These are phyloP conservation scores for Neolamprologus modestus DNA, from an alignment of 2,113 vertebrate genomes.

Conservation along the genomic window DNA sequence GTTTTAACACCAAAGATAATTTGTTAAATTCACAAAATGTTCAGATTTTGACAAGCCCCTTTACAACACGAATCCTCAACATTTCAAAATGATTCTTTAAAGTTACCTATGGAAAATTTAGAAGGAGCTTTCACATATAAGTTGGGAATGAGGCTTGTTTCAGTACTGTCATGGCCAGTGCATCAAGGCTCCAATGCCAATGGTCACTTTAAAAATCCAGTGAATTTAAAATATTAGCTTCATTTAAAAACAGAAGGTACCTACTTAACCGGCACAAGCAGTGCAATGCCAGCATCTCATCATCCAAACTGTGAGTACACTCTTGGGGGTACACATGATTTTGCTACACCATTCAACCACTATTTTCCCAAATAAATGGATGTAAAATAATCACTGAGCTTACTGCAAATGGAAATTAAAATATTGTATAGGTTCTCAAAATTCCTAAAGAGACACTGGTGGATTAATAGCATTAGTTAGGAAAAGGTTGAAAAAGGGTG, in stretches of 20 bases:
- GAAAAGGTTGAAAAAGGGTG: not conserved
- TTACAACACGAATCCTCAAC: not conserved
- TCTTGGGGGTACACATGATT: not conserved
- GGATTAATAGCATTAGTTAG: conserved; percentile 23
- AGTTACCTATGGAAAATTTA: not conserved
- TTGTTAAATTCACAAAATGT: not conserved
- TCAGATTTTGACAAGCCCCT: not conserved
- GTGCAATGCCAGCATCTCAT: not conserved
- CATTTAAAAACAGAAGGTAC: not conserved
- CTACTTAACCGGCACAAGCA: not conserved
- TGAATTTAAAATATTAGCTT: not conserved
- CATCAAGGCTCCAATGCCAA: not conserved
- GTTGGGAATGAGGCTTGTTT: not conserved
- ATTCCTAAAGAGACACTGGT: conserved; percentile 27
- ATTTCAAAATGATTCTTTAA: not conserved
- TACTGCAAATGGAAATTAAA: conserved; percentile 23
- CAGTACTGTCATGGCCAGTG: not conserved
- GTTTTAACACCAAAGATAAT: not conserved
- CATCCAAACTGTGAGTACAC: not conserved
- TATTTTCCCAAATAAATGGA: conserved; percentile 28
- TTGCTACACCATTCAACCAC: conserved; percentile 41
- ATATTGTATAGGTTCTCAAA: conserved; percentile 37
- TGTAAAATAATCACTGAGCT: conserved; percentile 19
- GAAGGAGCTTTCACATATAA: not conserved
- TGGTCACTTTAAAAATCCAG: not conserved